Percentiles rank a stretch among this genome's conserved stretches.
phyloP scores from a whole-genome alignment of 2,113 vertebrate genomes.

The Eretmochelys imbricata region DNA sequence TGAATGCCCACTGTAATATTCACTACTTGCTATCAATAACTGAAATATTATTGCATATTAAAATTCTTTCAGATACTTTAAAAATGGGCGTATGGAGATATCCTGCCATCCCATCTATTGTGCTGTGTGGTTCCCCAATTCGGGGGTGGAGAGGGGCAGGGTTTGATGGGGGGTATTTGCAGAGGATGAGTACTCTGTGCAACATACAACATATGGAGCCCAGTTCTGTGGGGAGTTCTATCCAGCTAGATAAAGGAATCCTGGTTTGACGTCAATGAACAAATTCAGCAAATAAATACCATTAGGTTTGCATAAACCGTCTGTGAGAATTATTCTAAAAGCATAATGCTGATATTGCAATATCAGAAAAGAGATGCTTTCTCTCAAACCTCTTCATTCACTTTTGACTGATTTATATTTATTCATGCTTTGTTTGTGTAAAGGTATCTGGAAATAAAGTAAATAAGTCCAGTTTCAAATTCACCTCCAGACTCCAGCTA shows the following conservation, averaged over 20 bases:
- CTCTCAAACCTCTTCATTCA: neutral
- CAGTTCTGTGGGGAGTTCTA: neutral
- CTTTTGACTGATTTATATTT: neutral
- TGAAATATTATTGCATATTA: neutral
- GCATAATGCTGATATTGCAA: neutral
- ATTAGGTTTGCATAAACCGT: neutral
- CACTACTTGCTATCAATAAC: neutral
- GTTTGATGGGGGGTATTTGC: neutral
- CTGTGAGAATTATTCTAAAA: neutral
- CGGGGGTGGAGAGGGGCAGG: accelerated
- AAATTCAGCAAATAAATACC: neutral
- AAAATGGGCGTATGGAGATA: neutral
- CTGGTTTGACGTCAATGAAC: neutral
- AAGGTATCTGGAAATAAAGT: neutral
- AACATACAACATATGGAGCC: neutral
- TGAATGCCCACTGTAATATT: neutral
- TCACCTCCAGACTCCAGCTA: neutral
- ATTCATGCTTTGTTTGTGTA: neutral
- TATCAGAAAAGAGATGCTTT: neutral
- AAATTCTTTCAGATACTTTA: neutral
- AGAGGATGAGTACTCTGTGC: accelerated
- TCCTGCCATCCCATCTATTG: neutral
- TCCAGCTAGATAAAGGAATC: neutral
- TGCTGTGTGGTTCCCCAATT: neutral
- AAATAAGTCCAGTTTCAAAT: neutral